Percentiles rank a stretch among this genome's conserved stretches.
Evolutionary conservation across 1,140 invertebrate genomes (phyloP).

Genomic region (Ceratosolen fusciceps): DNA sequence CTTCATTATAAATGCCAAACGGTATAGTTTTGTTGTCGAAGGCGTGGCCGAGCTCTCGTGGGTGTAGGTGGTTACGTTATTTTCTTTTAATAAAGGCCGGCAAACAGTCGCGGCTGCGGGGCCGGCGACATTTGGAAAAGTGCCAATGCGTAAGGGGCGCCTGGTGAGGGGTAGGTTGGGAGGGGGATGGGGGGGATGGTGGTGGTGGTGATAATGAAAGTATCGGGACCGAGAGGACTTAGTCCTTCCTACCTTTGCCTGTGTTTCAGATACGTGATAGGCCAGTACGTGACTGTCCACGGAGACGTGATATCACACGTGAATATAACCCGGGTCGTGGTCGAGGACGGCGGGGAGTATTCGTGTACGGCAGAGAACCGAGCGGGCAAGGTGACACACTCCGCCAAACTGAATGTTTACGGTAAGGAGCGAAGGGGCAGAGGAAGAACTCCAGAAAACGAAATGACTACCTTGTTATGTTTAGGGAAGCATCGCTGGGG

Average conservation of each 20-base stretch:
- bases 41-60: neutral
- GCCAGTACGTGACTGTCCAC: constrained; percentile 84
- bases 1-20: constrained; percentile 24
- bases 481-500: too few species aligned
- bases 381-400: constrained; percentile 82
- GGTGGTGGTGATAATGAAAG: neutral
- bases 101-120: neutral
- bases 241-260: constrained; percentile 23
- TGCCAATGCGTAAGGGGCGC: neutral
- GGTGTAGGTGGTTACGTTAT: neutral
- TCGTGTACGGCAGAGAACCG: constrained; percentile 85
- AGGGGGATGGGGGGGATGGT: neutral
- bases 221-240: constrained; percentile 1
- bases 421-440: constrained; percentile 73
- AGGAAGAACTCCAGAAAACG: too few species aligned
- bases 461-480: too few species aligned
- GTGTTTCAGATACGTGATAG: constrained; percentile 80
- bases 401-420: constrained; percentile 87
- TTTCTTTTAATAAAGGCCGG: constrained; percentile 24
- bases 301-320: constrained; percentile 90
- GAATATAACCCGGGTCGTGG: constrained; percentile 86
- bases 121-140: neutral
- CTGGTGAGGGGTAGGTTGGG: too few species aligned
- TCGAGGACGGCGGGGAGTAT: constrained; percentile 91
- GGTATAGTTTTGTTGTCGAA: neutral